Base-by-base conservation (phyloP, 2,888 invertebrate species). In the Drosophila maculinotata region DNA sequence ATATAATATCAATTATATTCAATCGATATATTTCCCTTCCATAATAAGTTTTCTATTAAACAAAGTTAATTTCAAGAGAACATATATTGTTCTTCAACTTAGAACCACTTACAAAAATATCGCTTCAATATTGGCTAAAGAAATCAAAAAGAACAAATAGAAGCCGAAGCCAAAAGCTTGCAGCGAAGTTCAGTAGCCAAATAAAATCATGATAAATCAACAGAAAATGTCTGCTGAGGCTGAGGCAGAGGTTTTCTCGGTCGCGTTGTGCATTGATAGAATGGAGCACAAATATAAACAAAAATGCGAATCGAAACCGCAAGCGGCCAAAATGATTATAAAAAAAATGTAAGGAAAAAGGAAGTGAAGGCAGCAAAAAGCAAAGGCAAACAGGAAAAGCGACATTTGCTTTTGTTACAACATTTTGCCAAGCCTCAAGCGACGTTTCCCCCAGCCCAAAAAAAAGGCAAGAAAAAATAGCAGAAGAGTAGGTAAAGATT, bases 171-270 rank as follows among this genome's bases (percentile, higher is more conserved):
- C 17, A 56, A 45, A 38, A 42, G 49, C 51, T 53, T 25, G 42
- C 14, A 45, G 59, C 30, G 41, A 48, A 52, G 53, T 67, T 71
- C 69, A 87, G 87, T 75, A 33, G 87, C 81, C 85, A 81, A 87
- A 84, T 84, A 80, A 87, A 81, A 87, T 87, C 81, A 87, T 87
- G 84, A 77, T 87, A 84, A 81, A 87, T 77, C 75, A 87, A 81
- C 81, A 79, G 57, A 66, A 39, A 56, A 60, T 57, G 69, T 39
- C 36, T 62, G 25, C 30, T 14, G 15, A 44, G 35, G 47, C 12
- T n/a, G n/a, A n/a, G n/a, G n/a, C n/a, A n/a, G n/a, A n/a, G 35
- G 20, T 30, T 9, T 20, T n/a, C 30, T 15, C 20, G 20, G 20
- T 20, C 20, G 20, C 20, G 20, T 33, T 7, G 0, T 35, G 39